These are phyloP conservation scores for Baryphthengus martii DNA, from an alignment of 2,113 vertebrate species.

Conservation along the genomic window DNA sequence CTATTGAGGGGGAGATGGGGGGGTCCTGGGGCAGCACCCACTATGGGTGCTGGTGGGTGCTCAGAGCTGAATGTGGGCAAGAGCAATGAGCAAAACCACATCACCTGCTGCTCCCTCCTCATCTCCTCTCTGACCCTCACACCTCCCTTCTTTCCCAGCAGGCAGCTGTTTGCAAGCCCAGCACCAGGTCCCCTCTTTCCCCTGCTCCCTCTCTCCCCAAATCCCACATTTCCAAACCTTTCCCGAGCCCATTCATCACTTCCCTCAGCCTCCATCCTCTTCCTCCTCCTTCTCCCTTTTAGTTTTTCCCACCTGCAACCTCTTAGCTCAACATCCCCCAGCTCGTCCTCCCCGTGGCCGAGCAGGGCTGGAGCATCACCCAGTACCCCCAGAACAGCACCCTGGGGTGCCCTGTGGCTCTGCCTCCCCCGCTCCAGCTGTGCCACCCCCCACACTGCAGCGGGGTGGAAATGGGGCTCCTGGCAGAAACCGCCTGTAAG, in stretches of 20 bases:
- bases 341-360: background rate
- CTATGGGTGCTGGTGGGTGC: background rate
- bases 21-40: background rate
- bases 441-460: background rate
- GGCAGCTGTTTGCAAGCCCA: background rate
- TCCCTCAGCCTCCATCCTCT: background rate
- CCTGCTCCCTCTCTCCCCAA: background rate
- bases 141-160: background rate
- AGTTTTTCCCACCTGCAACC: background rate
- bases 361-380: too few species aligned
- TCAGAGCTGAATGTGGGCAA: background rate
- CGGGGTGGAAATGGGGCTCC: background rate
- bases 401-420: background rate
- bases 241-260: background rate
- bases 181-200: background rate
- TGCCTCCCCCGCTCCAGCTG: background rate
- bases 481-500: background rate
- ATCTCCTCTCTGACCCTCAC: background rate
- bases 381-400: background rate
- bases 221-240: background rate
- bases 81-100: background rate
- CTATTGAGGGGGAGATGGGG: too few species aligned
- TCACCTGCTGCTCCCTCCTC: background rate
- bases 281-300: background rate
- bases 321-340: background rate